Evolutionary conservation across 2,888 invertebrate genomes (phyloP), one percentile per base, ranked within the genome.

Genomic region (Nesidiocoris tenuis): DNA sequence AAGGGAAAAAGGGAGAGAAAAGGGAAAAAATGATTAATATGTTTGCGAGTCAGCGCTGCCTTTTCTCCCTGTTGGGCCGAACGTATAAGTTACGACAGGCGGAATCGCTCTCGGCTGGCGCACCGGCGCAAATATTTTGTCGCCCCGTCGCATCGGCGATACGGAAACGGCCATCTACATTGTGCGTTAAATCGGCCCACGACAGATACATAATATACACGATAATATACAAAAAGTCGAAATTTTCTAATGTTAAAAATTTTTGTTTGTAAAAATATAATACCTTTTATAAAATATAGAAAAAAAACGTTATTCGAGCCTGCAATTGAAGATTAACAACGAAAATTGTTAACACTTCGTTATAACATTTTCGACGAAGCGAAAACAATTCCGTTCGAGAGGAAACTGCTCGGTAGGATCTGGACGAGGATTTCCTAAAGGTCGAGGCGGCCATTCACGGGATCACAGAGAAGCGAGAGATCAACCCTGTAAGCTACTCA

Each of bases 11-110:
- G 19, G 7, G 59, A 59, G 39, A 12, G 39, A 12, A 39, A n/a
- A 59, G 39, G 39, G 39, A 12, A 39, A n/a, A 59, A 59, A 59
- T 59, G 59, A 59, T 59, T 59, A 59, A 59, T 59, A 59, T 59
- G 59, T 59, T 59, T 59, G n/a, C 59, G 59, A 59, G 59, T 39
- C 39, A 39, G 39, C 39, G 39, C 39, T 39, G 39, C 12, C 39
- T 39, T 3, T 39, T 39, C 39, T 39, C 12, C 39, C 39, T 39
- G 5, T 7, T 12, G 12, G 12, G 39, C 39, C 39, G 39, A 39
- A 39, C 39, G 39, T 39, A 39, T 39, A 39, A 39, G 39, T 39
- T 39, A 39, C 39, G 39, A 12, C 12, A 39, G 39, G n/a, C 39
- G 3, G 39, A 39, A 39, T 39, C 39, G 39, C n/a, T n/a, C n/a